phyloP scores from a whole-genome alignment of 2,888 invertebrate species.

The Hybos culiciformis region DNA sequence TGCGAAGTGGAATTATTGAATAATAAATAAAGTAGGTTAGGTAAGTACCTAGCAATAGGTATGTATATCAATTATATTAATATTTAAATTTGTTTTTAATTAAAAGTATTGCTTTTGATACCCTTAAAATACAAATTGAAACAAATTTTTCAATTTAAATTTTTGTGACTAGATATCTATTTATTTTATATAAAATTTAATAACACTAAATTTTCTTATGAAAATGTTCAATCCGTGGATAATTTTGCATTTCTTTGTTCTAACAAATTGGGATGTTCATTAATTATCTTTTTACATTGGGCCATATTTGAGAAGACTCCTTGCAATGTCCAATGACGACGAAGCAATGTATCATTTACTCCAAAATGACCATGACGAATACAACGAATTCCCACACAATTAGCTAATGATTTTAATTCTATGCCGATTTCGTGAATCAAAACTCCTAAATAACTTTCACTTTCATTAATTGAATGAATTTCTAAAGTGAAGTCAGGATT shows the following conservation, averaged over 20 bases:
- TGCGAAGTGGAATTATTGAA: too few relatives aligned
- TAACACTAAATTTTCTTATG: too few relatives aligned
- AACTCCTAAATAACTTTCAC: conserved; percentile 57
- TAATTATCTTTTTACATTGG: conserved; percentile 40
- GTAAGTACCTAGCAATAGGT: too few relatives aligned
- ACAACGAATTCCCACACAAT: conserved; percentile 66
- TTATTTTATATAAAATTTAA: too few relatives aligned
- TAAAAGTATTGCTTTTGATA: too few relatives aligned
- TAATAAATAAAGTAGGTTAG: too few relatives aligned
- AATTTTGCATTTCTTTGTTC: conserved; percentile 23
- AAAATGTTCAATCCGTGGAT: too few relatives aligned
- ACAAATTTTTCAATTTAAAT: too few relatives aligned
- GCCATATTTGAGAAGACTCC: conserved; percentile 53
- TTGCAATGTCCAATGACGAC: conserved; percentile 68
- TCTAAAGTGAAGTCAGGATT: conserved; percentile 79
- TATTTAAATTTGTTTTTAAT: too few relatives aligned
- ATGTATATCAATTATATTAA: too few relatives aligned
- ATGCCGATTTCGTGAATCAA: conserved; percentile 76
- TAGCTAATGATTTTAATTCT: conserved; percentile 63
- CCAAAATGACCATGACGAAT: conserved; percentile 71
- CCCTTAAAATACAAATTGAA: too few relatives aligned
- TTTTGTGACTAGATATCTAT: too few relatives aligned
- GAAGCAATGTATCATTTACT: conserved; percentile 57
- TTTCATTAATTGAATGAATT: conserved; percentile 76
- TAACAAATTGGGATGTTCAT: conserved; percentile 25